These are phyloP conservation scores for Caenorhabditis parvicauda DNA, from an alignment of 2,888 invertebrate species.

Conservation along the genomic window DNA sequence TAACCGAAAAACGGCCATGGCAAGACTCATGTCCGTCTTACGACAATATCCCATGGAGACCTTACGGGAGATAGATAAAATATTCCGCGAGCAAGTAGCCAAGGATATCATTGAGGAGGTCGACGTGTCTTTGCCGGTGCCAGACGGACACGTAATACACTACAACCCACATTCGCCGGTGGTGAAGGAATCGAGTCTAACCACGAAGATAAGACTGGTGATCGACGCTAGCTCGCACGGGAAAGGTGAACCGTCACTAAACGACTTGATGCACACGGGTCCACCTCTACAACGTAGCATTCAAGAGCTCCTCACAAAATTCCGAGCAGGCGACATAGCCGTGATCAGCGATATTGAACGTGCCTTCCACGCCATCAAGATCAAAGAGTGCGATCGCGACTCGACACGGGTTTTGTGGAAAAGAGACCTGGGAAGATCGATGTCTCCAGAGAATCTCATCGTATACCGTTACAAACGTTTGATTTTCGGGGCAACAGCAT, in stretches of 20 bases:
- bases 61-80: too few relatives aligned
- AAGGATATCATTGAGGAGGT: too few relatives aligned
- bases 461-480: slow-evolving; percentile 25
- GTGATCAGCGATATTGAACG: slow-evolving; percentile 36
- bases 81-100: too few relatives aligned
- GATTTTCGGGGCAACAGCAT: slow-evolving; percentile 29
- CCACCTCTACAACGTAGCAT: slow-evolving; percentile 12
- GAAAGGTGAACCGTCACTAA: slow-evolving; percentile 15
- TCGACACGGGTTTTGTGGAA: slow-evolving; percentile 30
- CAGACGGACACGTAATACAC: too few relatives aligned
- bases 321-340: slow-evolving; percentile 6
- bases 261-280: slow-evolving; percentile 28
- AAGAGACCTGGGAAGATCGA: slow-evolving; percentile 11
- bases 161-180: too few relatives aligned
- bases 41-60: too few relatives aligned
- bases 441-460: slow-evolving; percentile 18
- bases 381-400: slow-evolving; percentile 26
- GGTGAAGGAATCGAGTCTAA: too few relatives aligned
- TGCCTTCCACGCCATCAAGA: slow-evolving; percentile 37
- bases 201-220: slow-evolving; percentile 27
- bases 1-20: too few relatives aligned
- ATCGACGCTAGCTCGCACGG: slow-evolving; percentile 20
- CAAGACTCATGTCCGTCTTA: too few relatives aligned
- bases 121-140: too few relatives aligned
- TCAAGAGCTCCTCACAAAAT: slow-evolving; percentile 13